Conservation (phyloP, 1,140 invertebrate species). For the Macrobrachium nipponense region DNA sequence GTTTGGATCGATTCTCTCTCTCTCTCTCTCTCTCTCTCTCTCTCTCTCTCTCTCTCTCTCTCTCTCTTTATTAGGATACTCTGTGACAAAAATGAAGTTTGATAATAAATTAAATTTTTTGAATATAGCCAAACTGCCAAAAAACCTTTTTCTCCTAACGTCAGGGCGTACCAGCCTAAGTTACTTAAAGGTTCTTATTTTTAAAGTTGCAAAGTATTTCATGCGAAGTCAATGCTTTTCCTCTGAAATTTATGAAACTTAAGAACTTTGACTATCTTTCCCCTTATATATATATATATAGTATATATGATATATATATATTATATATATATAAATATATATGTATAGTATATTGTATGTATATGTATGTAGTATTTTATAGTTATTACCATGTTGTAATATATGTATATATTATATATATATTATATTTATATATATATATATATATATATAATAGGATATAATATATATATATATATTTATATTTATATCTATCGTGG, state of each 20-base stretch:
- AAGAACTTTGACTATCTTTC: too few species aligned
- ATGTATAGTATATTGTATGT: constrained; percentile 5
- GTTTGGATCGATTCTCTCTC: background rate
- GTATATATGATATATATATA: background rate
- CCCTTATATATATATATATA: background rate
- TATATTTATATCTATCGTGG: background rate
- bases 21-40: constrained; percentile 5
- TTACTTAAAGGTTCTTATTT: too few species aligned
- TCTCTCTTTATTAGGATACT: background rate
- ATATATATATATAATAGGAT: constrained; percentile 6
- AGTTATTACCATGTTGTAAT: too few species aligned
- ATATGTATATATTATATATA: too few species aligned
- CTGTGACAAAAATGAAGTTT: background rate
- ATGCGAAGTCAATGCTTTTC: too few species aligned
- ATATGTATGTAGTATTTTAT: too few species aligned
- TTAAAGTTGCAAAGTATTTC: too few species aligned
- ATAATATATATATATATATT: constrained; percentile 18
- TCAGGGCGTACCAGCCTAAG: too few species aligned
- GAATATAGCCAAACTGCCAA: background rate
- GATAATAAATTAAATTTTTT: background rate
- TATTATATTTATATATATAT: too few species aligned
- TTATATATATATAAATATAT: constrained; percentile 1
- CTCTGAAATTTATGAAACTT: too few species aligned
- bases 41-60: constrained; percentile 13
- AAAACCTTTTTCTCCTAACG: too few species aligned